Conservation (phyloP, 2,888 invertebrate genomes). For the Odontothrips loti region DNA sequence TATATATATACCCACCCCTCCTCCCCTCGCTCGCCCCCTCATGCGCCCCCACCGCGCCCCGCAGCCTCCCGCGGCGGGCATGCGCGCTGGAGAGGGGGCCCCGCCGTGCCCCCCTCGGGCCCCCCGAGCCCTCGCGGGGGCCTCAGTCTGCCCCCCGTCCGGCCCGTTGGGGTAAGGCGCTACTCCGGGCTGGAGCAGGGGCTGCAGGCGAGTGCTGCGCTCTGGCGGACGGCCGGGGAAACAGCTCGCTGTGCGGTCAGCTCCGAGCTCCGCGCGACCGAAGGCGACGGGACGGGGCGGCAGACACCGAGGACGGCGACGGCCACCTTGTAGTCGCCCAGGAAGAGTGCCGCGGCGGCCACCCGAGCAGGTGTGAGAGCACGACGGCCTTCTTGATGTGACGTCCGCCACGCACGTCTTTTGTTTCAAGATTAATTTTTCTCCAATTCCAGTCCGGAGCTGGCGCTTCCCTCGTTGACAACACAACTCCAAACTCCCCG, state of each 20-base stretch:
- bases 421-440: too few relatives aligned
- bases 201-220: background rate
- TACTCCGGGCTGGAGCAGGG: background rate
- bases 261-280: background rate
- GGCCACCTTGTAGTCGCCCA: too few relatives aligned
- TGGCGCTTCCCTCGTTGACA: too few relatives aligned
- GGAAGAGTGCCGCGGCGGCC: too few relatives aligned
- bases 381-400: background rate
- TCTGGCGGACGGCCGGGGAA: background rate
- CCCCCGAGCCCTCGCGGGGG: background rate
- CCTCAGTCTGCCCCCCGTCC: too few relatives aligned
- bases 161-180: background rate
- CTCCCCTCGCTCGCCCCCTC: slow-evolving; percentile 22
- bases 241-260: background rate
- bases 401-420: too few relatives aligned
- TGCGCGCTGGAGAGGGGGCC: background rate
- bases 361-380: too few relatives aligned
- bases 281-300: too few relatives aligned
- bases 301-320: too few relatives aligned
- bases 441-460: too few relatives aligned
- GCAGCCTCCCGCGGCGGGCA: background rate
- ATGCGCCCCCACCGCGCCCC: slow-evolving; percentile 12
- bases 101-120: background rate
- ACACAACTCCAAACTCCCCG: too few relatives aligned
- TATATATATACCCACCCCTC: slow-evolving; percentile 27